phyloP scores from a whole-genome alignment of 2,797 vertebrate genomes.

The Poecilia velifera region DNA sequence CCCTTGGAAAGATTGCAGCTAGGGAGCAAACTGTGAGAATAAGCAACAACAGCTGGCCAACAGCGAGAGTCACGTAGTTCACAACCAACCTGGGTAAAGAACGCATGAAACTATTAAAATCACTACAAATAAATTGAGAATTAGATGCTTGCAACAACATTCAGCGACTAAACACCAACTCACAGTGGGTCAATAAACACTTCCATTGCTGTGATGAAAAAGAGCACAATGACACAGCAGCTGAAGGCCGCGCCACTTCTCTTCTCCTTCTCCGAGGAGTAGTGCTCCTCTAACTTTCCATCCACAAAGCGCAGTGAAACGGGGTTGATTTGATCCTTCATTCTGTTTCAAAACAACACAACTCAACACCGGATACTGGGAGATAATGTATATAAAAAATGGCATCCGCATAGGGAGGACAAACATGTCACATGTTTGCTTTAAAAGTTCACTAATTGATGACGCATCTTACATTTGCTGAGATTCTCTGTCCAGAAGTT shows the following conservation, averaged over 20 bases:
- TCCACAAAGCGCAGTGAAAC: slow-evolving; percentile 88
- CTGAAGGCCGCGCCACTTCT: slow-evolving; percentile 91
- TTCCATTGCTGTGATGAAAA: slow-evolving; percentile 89
- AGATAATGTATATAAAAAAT: not conserved
- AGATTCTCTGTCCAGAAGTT: slow-evolving; percentile 88
- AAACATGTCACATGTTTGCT: not conserved
- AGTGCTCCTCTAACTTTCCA: slow-evolving; percentile 86
- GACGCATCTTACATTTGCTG: slow-evolving; percentile 86
- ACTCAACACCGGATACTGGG: not conserved
- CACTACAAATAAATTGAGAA: not conserved
- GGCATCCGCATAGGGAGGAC: not conserved
- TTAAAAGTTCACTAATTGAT: not conserved
- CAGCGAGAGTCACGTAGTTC: slow-evolving; percentile 90
- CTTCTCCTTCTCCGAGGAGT: slow-evolving; percentile 93
- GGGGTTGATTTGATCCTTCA: slow-evolving; percentile 85
- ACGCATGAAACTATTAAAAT: not conserved
- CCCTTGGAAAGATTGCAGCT: slow-evolving; percentile 92
- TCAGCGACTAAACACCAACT: slow-evolving; percentile 28
- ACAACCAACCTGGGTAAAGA: slow-evolving; percentile 83
- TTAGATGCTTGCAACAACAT: not conserved
- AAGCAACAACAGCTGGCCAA: slow-evolving; percentile 89
- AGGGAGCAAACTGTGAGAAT: slow-evolving; percentile 90
- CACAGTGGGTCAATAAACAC: slow-evolving; percentile 91
- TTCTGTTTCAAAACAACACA: slow-evolving; percentile 68
- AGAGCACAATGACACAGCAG: slow-evolving; percentile 89